Evolutionary conservation across 2,888 invertebrate species (phyloP).

Genomic region (Rhimphoctona megacephalus): DNA sequence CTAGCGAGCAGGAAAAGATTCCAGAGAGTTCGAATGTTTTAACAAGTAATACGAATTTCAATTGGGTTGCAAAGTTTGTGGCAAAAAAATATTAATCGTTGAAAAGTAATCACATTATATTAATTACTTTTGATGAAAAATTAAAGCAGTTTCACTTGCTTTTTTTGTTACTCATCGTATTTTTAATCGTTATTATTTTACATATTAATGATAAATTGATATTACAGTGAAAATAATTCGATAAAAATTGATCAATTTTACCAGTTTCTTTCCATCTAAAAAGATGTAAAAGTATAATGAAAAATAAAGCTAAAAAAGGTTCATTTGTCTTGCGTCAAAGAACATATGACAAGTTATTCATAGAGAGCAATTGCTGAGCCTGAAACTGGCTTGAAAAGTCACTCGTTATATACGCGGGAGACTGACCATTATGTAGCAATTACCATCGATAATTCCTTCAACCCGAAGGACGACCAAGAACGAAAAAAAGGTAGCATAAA

Average conservation of each 20-base stretch:
- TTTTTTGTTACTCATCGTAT: too few relatives aligned
- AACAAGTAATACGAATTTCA: neutral
- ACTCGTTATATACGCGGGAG: slow-evolving; percentile 6
- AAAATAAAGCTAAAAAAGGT: neutral
- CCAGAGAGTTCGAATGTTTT: neutral
- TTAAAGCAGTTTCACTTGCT: too few relatives aligned
- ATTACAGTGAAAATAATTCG: too few relatives aligned
- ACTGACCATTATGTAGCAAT: slow-evolving; percentile 32
- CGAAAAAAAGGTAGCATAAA: neutral
- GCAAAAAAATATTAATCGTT: neutral
- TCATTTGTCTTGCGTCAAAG: neutral
- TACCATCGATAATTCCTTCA: slow-evolving; percentile 33
- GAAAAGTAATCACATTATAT: neutral
- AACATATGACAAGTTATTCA: neutral
- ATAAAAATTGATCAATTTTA: neutral
- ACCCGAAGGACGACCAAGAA: neutral
- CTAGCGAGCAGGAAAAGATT: too few relatives aligned
- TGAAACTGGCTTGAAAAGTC: slow-evolving; percentile 41
- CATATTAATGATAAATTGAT: too few relatives aligned
- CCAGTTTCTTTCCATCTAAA: neutral
- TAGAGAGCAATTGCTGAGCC: slow-evolving; percentile 15
- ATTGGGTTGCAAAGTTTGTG: neutral
- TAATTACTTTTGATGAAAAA: too few relatives aligned
- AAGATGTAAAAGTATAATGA: neutral
- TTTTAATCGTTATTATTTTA: too few relatives aligned